Base-by-base conservation (phyloP, 2,888 invertebrate species). In the Drosophila niveifrons region DNA sequence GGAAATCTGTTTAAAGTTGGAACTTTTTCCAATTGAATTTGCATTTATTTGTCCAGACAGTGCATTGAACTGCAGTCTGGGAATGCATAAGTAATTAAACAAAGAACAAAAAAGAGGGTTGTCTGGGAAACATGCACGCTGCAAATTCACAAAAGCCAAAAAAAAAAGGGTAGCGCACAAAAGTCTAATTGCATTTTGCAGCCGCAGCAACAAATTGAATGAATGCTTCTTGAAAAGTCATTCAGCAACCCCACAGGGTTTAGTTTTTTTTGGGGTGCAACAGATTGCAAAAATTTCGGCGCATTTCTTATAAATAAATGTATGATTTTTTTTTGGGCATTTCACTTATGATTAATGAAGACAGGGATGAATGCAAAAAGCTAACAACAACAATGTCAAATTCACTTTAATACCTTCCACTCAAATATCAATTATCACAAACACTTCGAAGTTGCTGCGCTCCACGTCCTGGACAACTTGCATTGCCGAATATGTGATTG, bases 401-500 rank as follows among this genome's bases (percentile, higher is more conserved):
- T 58, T 58, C 62, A 75, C 23, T 83, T 80, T 72, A 76, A 71
- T 85, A 56, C 69, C 69, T 51, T 68, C 28, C 61, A 55, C 51
- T 89, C 75, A 99, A 93, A 99, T 99, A 93, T 99, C 99, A 92
- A 99, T 96, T 92, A 99, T 99, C 85, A 99, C 99, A 95, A 97
- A 99, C 48, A 99, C 94, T 94, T 99, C 98, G 93, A 94, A 95
- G 88, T 94, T 94, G 76, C 94, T 94, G 84, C 95, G 94, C 80
- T 96, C 94, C 46, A 95, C 94, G 80, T 94, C 94, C 88, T 96
- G 95, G 78, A 98, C 93, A 75, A 97, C 95, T 93, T 99, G 99
- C 99, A 99, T 99, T 61, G 98, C 98, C 7, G 99, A 99, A 93
- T 99, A 99, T 3, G 99, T 99, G 78, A 99, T 99, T 34, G 99